Base-by-base conservation (phyloP, 2,888 invertebrate species). In the Lasioglossum calceatum region DNA sequence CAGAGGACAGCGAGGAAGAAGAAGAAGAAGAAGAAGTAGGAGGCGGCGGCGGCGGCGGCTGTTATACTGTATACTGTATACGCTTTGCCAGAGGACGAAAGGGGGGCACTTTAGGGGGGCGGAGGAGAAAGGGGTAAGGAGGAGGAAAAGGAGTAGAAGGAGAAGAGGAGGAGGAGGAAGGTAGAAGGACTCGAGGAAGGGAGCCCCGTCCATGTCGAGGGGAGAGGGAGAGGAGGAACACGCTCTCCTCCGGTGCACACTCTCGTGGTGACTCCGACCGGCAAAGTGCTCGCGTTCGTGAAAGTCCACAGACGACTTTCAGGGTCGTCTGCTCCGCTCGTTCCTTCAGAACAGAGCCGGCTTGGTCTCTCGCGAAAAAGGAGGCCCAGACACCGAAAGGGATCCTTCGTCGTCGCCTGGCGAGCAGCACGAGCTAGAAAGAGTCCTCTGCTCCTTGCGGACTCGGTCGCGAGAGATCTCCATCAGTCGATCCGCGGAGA, bases 241-340 rank as follows among this genome's bases (percentile, higher is more conserved):
- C 91, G 89, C 91, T 91, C 92, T 91, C 89, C 91, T 88, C 88
- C 85, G 89, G 88, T 91, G 88, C 92, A 92, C 91, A 91, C 91
- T 92, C 91, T 90, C 90, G 92, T 91, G 91, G 92, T 92, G 91
- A 92, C 91, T 92, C 87, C 85, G 88, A 90, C 91, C 91, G 93
- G 93, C 93, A 91, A 93, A 94, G 93, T 92, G 93, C 92, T 93
- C 94, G 93, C 92, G 92, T 92, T 93, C 94, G 94, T 94, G 94
- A 94, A 94, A 94, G 94, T 94, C 91, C 91, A 90, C 91, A 91
- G 91, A 91, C 91, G 92, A 92, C 93, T 94, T 94, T 94, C 94
- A 94, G 94, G 94, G 94, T 94, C 94, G 94, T 93, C 93, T 92
- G 93, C 93, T 91, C 91, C 90, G 91, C 77, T 90, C 89, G 86